Evolutionary conservation across 2,888 invertebrate genomes (phyloP), one percentile per base, ranked within the genome.

Genomic region (Scotopteryx bipunctaria): DNA sequence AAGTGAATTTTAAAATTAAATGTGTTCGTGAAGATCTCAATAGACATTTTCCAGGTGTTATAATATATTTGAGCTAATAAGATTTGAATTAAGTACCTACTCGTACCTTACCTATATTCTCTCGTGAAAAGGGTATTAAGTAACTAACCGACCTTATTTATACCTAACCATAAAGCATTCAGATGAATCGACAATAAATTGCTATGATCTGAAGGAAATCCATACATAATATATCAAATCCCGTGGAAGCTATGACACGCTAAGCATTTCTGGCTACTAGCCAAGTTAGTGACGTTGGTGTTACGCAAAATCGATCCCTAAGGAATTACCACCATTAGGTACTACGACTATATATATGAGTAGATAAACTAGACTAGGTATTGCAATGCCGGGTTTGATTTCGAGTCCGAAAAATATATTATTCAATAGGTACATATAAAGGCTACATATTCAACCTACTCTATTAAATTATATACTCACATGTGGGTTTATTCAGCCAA

Each of bases 201-300:
- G 25, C 25, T n/a, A 25, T n/a, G 25, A n/a, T 25, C 25, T 9
- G 9, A 27, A 27, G 27, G 9, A 27, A 27, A 27, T 27, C 27
- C 27, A 9, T 27, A 27, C 27, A 9, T 27, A 27, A 11, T 5
- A 27, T 4, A 27, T 27, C 27, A 27, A 25, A 25, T 9, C n/a
- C 25, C 25, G 4, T 25, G 9, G 3, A 11, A 11, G 6, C 42
- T 13, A 54, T 46, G 25, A n/a, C n/a, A 32, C 59, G 57, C 42
- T 63, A 64, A 53, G 57, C 59, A 66, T 57, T 51, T 60, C 62
- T 80, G 78, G 78, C 75, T 46, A 46, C 40, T 44, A 52, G 76
- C 76, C 79, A 79, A 68, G 37, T 57, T 59, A 9, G 63, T 67
- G 69, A 71, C 68, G 71, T 62, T 56, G 37, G 47, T 55, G 57